Evolutionary conservation across 2,888 invertebrate species (phyloP), one percentile per base, ranked within the genome.

Genomic region (Ichneumoninae sp.): DNA sequence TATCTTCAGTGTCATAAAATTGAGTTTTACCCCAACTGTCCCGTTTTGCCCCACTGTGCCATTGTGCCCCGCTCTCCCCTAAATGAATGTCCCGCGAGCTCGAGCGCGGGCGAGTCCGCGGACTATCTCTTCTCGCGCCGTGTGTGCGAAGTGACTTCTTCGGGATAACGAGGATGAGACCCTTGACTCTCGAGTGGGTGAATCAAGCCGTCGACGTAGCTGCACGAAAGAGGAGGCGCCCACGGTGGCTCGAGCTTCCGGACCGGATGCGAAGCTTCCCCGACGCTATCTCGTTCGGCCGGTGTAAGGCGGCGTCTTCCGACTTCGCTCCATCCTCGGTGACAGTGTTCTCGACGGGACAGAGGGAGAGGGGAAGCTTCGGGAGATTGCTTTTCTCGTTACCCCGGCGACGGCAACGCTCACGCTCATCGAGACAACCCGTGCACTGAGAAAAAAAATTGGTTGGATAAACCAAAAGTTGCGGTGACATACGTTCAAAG

Each of bases 361-460:
- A 0, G 44, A 16, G 16, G 16, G 26, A 66, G 80, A 54, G 50
- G 26, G 71, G 22, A 52, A 71, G 73, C 69, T 80, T 26, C 60
- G 22, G 75, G 60, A 83, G 66, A 81, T 84, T 81, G 76, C 83
- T 79, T 83, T 83, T 75, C 70, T 83, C 79, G 75, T 83, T 70
- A 70, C 63, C 16, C 44, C 60, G 47, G 40, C 75, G 36, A 54
- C 74, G 33, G 57, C 50, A 50, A 10, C 13, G 3, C 60, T 63
- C 70, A 57, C 68, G 54, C 36, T 70, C 65, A 26, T 57, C 33
- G 13, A 57, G 69, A 47, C 70, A 22, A 10, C 33, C 19, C 16
- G 66, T 52, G 19, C n/a, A 54, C n/a, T n/a, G n/a, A n/a, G n/a
- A n/a, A n/a, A n/a, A n/a, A n/a, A n/a, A n/a, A n/a, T n/a, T n/a